Conservation (phyloP, 2,113 vertebrate genomes). For the Perognathus longimembris region DNA sequence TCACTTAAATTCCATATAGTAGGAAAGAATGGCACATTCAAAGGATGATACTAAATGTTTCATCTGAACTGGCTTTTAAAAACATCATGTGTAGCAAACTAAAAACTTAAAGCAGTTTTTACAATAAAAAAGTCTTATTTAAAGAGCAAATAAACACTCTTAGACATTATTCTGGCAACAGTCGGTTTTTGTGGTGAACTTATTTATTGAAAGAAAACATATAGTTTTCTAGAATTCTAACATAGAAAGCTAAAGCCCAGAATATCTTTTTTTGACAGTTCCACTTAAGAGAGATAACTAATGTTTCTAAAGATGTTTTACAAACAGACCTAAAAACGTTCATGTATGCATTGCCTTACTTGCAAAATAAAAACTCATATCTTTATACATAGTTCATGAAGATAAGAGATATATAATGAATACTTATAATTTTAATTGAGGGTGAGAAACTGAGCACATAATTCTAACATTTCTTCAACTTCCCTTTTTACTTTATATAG, state of each 20-base stretch:
- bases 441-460: conserved; percentile 24
- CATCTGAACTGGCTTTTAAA: conserved; percentile 53
- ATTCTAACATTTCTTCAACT: background rate
- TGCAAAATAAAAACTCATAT: conserved; percentile 11
- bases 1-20: conserved; percentile 71
- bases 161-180: conserved; percentile 59
- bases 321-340: conserved; percentile 36
- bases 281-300: background rate
- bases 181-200: conserved; percentile 53
- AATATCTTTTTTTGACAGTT: conserved; percentile 53
- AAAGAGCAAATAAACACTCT: conserved; percentile 41
- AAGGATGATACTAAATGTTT: conserved; percentile 54
- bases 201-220: conserved; percentile 63
- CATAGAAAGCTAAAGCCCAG: conserved; percentile 64
- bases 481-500: conserved; percentile 2
- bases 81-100: conserved; percentile 15
- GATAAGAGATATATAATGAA: conserved; percentile 30
- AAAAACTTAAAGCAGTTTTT: conserved; percentile 29
- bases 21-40: conserved; percentile 63
- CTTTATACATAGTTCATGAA: conserved; percentile 45
- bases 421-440: background rate
- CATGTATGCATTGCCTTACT: background rate
- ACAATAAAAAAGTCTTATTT: conserved; percentile 24
- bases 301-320: conserved; percentile 58
- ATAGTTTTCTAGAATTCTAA: conserved; percentile 46